Conservation (phyloP, 2,113 vertebrate genomes). For the Oenanthe oenanthe region DNA sequence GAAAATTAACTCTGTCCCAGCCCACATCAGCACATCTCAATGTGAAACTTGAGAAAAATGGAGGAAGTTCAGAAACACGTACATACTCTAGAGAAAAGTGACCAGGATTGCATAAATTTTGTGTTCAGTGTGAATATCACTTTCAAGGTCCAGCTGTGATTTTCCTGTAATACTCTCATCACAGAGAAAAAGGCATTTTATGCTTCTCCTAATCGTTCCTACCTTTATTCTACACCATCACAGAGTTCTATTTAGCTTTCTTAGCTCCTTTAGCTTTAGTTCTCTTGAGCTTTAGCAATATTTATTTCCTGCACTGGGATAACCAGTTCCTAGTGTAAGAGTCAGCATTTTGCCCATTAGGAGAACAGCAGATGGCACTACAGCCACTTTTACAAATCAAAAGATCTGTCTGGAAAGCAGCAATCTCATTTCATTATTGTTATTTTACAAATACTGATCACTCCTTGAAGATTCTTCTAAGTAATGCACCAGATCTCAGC, state of each 20-base stretch:
- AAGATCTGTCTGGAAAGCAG: neutral
- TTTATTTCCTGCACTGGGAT: neutral
- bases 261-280: neutral
- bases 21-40: neutral
- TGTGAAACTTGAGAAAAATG: neutral
- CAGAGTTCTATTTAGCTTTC: neutral
- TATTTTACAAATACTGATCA: neutral
- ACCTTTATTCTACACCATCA: neutral
- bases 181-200: neutral
- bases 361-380: slow-evolving; percentile 44
- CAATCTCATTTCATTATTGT: neutral
- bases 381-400: neutral
- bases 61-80: neutral
- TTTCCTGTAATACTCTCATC: neutral
- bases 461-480: neutral
- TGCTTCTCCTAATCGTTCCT: neutral
- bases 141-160: neutral
- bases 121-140: neutral
- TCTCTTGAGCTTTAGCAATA: neutral
- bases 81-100: neutral
- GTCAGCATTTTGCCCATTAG: neutral
- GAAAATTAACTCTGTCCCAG: neutral
- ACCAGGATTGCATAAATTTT: neutral
- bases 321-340: neutral
- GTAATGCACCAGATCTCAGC: neutral